Percentiles rank a stretch among this genome's conserved stretches.
These are phyloP conservation scores for Coptotermes formosanus DNA, from an alignment of 1,140 invertebrate genomes.

Conservation along the genomic window DNA sequence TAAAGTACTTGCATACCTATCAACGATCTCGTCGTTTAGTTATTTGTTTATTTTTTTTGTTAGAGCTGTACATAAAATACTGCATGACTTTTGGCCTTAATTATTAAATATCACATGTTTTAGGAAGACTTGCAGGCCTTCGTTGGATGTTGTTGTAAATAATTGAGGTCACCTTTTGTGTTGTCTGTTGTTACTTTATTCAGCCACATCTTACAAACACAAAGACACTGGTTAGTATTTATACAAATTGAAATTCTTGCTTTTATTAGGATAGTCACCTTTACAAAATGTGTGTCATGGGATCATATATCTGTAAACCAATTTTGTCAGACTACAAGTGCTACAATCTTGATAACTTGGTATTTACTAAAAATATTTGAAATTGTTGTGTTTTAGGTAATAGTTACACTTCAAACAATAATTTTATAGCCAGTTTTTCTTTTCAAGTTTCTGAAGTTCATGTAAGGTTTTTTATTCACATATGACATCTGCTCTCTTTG, in stretches of 20 bases:
- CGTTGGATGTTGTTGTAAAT: neutral
- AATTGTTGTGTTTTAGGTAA: neutral
- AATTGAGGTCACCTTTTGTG: neutral
- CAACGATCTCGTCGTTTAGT: too few species aligned
- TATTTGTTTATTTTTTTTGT: too few species aligned
- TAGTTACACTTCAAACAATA: neutral
- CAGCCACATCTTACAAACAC: neutral
- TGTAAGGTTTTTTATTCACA: neutral
- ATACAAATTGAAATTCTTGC: neutral
- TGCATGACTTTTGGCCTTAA: neutral
- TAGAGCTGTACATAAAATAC: neutral
- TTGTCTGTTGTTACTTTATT: neutral
- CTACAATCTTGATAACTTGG: neutral
- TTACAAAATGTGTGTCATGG: neutral
- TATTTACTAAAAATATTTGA: neutral
- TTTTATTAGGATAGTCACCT: neutral
- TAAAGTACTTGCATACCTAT: too few species aligned
- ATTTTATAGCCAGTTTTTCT: neutral
- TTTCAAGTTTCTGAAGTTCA: neutral
- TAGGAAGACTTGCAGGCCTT: neutral
- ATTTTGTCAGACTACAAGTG: neutral
- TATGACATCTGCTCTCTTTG: neutral
- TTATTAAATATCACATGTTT: constrained; percentile 3
- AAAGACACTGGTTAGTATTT: neutral
- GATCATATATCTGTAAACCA: neutral